Base-by-base conservation (phyloP, 2,113 vertebrate genomes). In the Xenus cinereus region DNA sequence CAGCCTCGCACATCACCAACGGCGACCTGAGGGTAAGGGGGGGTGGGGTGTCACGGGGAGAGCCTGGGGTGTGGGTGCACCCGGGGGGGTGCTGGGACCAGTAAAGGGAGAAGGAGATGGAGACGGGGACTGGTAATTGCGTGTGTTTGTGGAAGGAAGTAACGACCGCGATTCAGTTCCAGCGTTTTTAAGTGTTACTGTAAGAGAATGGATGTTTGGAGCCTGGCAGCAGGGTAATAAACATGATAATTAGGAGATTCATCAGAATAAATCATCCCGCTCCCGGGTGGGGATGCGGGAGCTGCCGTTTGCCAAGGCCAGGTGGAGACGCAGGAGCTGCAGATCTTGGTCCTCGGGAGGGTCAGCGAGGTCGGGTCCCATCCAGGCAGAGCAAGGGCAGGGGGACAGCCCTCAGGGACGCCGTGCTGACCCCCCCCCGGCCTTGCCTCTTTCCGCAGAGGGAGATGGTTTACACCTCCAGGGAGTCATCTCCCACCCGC, bases 401-500 rank as follows among this genome's bases (percentile, higher is more conserved):
- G 45, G 41, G 28, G 1, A 14, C n/a, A 1, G 14, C 53, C 32
- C 4, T 0, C 14, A 2, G 33, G 6, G 53, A 1, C 0, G 0
- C 18, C 0, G 0, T 0, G 6, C 80, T 92, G 41, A 95, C 39
- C 10, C 30, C 24, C 11, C 18, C 14, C 12, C 84, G 16, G 20
- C 66, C 87, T 53, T 30, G 18, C 84, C 64, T 86, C 63, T 60
- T 91, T 67, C 76, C 59, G 4, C 98, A 99, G 99, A 98, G 99
- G 89, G 99, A 99, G 83, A 99, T 99, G 99, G 99, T 99, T 56
- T 99, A 99, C 95, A 98, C 99, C 1, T 99, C 99, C 37, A 98
- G 99, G 9, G 99, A 99, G 92, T 99, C 99, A 1, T 99, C 99
- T 14, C 99, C 99, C 50, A 99, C 99, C 16, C 99, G 99, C 48